Evolutionary conservation across 2,113 vertebrate species (phyloP), one percentile per base, ranked within the genome.

Genomic region (Amphilophus citrinellus): DNA sequence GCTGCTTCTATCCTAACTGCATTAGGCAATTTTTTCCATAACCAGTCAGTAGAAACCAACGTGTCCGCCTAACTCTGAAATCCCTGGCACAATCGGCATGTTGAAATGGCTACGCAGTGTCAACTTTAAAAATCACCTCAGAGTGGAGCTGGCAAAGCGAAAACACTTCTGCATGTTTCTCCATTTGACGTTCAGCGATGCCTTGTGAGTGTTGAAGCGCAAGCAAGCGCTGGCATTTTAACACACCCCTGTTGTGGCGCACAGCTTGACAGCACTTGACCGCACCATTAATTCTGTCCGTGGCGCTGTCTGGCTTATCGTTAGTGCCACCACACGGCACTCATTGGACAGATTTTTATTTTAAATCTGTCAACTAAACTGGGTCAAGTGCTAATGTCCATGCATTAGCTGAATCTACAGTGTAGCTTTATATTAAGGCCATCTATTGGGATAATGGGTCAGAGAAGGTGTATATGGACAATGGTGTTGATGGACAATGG

Each of bases 261-360:
- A 50, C 47, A 15, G 42, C 15, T 71, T 71, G 66, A 53, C 9
- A 71, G 50, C 42, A 30, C 42, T 50, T 30, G 42, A 71, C 44
- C 0, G 10, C 18, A 22, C 22, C 65, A 30, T 47, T 50, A 68
- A 68, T 9, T 68, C 65, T 68, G 65, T 15, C 2, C 42, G 7
- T 20, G 27, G 66, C 5, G 0, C 44, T 50, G 22, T 50, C 66
- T 3, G 4, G 24, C 44, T 71, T 30, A 32, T 20, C 0, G 10
- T 71, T 20, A 5, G 22, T 30, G 35, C 7, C 24, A 50, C 66
- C 24, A 30, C 11, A 71, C 39, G 10, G 42, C 65, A 71, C 66
- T 71, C 2, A 6, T 4, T 50, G 24, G 10, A 30, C 66, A 50
- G 66, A 71, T 71, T 17, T 30, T 71, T 13, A 50, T 13, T 30